Percentiles rank a stretch among this genome's conserved stretches.
Conservation (phyloP, 1,140 invertebrate genomes). For the Akabosia matsudoensis region DNA sequence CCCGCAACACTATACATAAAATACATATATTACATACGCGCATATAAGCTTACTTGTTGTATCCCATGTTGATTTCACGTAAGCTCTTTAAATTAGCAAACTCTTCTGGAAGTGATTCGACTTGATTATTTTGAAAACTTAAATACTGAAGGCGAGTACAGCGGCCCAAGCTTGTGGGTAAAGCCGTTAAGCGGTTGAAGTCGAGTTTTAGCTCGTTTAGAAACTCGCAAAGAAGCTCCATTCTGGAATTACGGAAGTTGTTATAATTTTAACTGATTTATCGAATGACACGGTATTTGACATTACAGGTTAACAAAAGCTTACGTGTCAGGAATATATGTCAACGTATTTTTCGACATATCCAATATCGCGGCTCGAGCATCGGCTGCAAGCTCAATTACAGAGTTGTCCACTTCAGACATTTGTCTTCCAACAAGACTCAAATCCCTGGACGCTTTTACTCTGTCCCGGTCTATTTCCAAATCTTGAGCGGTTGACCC, state of each 20-base stretch:
- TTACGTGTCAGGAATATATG: conserved; percentile 65
- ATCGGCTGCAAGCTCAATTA: conserved; percentile 66
- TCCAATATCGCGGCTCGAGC: conserved; percentile 72
- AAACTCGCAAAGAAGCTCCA: conserved; percentile 56
- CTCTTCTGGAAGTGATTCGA: conserved; percentile 66
- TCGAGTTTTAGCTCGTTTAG: conserved; percentile 67
- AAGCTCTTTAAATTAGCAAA: conserved; percentile 63
- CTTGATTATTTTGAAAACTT: conserved; percentile 73
- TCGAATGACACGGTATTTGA: conserved; percentile 24
- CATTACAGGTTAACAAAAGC: no score
- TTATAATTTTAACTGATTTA: conserved; percentile 32
- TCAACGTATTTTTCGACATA: conserved; percentile 73
- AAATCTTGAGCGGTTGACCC: conserved; percentile 29
- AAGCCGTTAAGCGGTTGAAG: conserved; percentile 61
- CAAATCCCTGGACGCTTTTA: conserved; percentile 68
- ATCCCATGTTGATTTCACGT: conserved; percentile 73
- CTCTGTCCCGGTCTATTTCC: conserved; percentile 56
- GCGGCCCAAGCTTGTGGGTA: conserved; percentile 65
- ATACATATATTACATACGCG: not conserved
- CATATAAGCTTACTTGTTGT: conserved; percentile 65
- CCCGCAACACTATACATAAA: not conserved
- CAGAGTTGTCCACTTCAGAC: conserved; percentile 62
- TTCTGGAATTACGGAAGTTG: conserved; percentile 51
- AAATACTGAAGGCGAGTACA: conserved; percentile 66
- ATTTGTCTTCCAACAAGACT: conserved; percentile 65